A percentile compares a stretch with the other conserved stretches of the same genome.
These are phyloP conservation scores for Cyrtorhinus lividipennis DNA, from an alignment of 1,140 invertebrate genomes.

Conservation along the genomic window DNA sequence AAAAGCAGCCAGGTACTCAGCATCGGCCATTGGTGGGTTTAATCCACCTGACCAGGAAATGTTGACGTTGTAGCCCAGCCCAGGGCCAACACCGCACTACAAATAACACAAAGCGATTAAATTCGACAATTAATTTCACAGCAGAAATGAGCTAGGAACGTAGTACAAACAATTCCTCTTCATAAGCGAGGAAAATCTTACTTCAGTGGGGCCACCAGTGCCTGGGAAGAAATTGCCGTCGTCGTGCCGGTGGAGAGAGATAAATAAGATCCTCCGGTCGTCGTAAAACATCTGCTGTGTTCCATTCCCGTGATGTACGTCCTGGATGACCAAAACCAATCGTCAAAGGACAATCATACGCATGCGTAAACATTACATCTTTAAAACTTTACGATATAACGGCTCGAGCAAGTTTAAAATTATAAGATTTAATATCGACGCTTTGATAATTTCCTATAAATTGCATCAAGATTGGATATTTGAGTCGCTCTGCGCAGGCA, in stretches of 20 bases:
- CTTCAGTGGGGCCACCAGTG: conserved; percentile 77
- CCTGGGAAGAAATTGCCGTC: conserved; percentile 99
- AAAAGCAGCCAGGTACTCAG: conserved; percentile 96
- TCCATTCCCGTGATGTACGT: conserved; percentile 98
- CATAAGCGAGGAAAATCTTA: too few relatives aligned
- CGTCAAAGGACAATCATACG: not conserved
- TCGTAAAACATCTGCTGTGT: conserved; percentile 98
- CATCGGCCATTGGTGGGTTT: conserved; percentile 86
- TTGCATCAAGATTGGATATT: too few relatives aligned
- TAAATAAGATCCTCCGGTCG: conserved; percentile 84
- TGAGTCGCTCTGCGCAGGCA: too few relatives aligned
- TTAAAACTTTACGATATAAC: not conserved
- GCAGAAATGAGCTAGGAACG: too few relatives aligned
- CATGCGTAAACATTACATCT: not conserved
- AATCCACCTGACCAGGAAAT: conserved; percentile 87
- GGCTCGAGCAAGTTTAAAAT: too few relatives aligned
- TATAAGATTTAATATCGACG: too few relatives aligned
- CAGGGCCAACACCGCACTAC: conserved; percentile 71
- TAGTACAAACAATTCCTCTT: too few relatives aligned
- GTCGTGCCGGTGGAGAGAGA: conserved; percentile 97
- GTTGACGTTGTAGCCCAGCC: conserved; percentile 94
- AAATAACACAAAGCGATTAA: too few relatives aligned
- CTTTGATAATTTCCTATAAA: too few relatives aligned
- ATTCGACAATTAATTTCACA: too few relatives aligned
- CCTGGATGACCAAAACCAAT: conserved; percentile 38